Conservation (phyloP, 2,113 vertebrate species). For the Gobius niger region DNA sequence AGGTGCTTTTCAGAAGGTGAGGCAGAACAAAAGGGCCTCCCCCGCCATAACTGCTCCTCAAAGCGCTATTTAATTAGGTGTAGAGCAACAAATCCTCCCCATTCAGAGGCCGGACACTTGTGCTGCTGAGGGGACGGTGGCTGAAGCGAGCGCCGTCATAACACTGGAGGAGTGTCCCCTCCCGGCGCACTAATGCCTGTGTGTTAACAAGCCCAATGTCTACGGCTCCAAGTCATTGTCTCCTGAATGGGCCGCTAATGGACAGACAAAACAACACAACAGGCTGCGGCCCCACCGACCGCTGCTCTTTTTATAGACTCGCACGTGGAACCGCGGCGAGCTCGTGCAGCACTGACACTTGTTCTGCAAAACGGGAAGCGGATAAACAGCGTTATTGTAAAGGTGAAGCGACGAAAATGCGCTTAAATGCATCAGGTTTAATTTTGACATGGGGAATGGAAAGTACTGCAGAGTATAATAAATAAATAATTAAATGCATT, state of each 20-base stretch:
- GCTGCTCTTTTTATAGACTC: constrained; percentile 63
- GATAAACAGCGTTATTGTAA: background rate
- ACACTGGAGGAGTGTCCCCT: constrained; percentile 65
- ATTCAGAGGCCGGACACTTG: constrained; percentile 69
- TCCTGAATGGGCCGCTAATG: constrained; percentile 70
- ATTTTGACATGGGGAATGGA: background rate
- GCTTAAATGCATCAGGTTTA: background rate
- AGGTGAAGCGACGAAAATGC: background rate
- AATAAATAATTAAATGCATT: too few species aligned
- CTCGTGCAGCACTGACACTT: background rate
- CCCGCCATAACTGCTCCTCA: constrained; percentile 49
- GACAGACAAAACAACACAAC: constrained; percentile 64
- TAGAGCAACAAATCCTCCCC: constrained; percentile 68
- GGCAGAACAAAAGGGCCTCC: constrained; percentile 56
- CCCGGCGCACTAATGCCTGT: constrained; percentile 63
- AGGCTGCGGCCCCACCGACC: constrained; percentile 39
- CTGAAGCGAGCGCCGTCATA: constrained; percentile 63
- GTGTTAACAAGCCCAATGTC: constrained; percentile 73
- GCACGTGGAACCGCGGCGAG: constrained; percentile 22
- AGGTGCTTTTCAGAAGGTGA: constrained; percentile 59
- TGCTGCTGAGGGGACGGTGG: constrained; percentile 52
- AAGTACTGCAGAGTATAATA: too few species aligned
- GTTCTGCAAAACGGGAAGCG: background rate
- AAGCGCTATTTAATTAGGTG: constrained; percentile 72
- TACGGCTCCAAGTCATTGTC: constrained; percentile 70